These are phyloP conservation scores for Gallinago undulata DNA, from an alignment of 2,113 vertebrate genomes.

Conservation along the genomic window DNA sequence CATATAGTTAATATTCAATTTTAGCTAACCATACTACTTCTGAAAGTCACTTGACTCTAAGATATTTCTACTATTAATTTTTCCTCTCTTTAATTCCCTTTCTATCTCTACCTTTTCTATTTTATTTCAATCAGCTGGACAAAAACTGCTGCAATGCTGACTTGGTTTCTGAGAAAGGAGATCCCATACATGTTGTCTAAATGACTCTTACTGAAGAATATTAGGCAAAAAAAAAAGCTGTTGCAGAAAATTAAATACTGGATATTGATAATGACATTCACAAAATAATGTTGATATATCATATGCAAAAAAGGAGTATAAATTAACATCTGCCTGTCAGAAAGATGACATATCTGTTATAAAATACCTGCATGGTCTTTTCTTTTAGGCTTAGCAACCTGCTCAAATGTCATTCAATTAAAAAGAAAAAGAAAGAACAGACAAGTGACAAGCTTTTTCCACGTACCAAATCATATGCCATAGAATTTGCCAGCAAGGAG, in stretches of 20 bases:
- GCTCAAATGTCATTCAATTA: constrained; percentile 11
- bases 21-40: not conserved
- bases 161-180: not conserved
- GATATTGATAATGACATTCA: constrained; percentile 17
- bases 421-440: not conserved
- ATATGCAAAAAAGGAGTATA: not conserved
- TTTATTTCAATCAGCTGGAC: not conserved
- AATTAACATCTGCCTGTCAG: constrained; percentile 20
- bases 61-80: not conserved
- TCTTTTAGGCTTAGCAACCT: not conserved
- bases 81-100: not conserved
- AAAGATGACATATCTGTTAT: constrained; percentile 10
- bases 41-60: not conserved
- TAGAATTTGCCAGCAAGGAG: not conserved
- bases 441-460: not conserved
- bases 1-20: not conserved
- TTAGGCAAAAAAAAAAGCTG: constrained; percentile 1
- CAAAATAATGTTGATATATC: constrained; percentile 24
- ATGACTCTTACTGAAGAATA: not conserved
- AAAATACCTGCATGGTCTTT: constrained; percentile 26
- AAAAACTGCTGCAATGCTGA: not conserved
- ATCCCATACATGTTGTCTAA: not conserved
- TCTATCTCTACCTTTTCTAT: not conserved
- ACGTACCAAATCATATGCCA: not conserved
- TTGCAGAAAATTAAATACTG: constrained; percentile 7